phyloP scores from a whole-genome alignment of 2,113 vertebrate species.

The Sorex araneus region DNA sequence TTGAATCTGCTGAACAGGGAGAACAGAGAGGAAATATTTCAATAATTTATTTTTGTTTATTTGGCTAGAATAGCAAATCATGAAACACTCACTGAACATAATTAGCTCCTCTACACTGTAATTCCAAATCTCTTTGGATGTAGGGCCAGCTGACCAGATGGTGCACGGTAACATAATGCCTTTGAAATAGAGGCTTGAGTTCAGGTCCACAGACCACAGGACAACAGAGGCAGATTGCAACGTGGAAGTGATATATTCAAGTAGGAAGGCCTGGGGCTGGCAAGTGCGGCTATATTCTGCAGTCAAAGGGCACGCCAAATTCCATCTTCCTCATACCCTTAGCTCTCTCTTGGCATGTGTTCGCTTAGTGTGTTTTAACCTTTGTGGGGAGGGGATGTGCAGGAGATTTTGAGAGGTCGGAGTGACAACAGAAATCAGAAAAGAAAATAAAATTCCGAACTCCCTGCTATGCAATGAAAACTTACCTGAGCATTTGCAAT shows the following conservation, averaged over 20 bases:
- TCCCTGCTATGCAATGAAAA: background rate
- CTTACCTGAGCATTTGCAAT: background rate
- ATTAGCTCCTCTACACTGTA: conserved; percentile 82
- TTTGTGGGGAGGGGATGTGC: background rate
- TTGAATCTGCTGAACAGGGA: conserved; percentile 68
- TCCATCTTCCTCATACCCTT: background rate
- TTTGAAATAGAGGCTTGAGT: conserved; percentile 79
- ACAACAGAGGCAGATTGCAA: conserved; percentile 56
- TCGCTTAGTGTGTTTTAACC: background rate
- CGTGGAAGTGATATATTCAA: conserved; percentile 52
- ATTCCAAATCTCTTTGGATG: conserved; percentile 80
- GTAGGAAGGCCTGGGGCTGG: conserved; percentile 47
- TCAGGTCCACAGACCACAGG: conserved; percentile 80
- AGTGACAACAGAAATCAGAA: conserved; percentile 3
- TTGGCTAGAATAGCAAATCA: conserved; percentile 84
- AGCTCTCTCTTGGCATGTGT: background rate
- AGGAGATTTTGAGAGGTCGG: background rate
- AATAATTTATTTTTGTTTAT: conserved; percentile 87
- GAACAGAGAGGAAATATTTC: conserved; percentile 83
- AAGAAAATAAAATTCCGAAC: conserved; percentile 29
- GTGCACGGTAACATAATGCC: conserved; percentile 71
- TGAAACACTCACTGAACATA: conserved; percentile 84
- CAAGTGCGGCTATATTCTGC: conserved; percentile 26
- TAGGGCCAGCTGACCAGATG: conserved; percentile 85
- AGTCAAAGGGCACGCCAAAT: conserved; percentile 66